Percentiles rank a stretch among this genome's conserved stretches.
Conservation (phyloP, 2,113 vertebrate species). For the Ameiurus melas region DNA sequence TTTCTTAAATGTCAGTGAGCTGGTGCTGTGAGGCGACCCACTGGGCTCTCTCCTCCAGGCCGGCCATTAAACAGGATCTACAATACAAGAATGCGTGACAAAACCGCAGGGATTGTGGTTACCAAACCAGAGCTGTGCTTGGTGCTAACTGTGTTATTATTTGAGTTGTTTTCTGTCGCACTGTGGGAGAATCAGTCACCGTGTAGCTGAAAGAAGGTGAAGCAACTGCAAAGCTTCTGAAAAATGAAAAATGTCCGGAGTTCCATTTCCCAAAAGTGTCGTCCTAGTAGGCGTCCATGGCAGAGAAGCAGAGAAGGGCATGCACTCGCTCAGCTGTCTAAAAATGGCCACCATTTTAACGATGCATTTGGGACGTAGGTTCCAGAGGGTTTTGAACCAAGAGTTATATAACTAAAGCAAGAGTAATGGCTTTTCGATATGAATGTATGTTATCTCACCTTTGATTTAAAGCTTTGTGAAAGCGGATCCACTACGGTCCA, state of each 20-base stretch:
- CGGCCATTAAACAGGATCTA: slow-evolving; percentile 46
- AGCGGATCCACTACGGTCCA: neutral
- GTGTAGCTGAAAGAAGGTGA: neutral
- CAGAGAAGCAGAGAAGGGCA: neutral
- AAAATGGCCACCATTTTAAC: neutral
- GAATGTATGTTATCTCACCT: neutral
- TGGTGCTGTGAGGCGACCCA: slow-evolving; percentile 47
- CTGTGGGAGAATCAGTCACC: slow-evolving; percentile 7
- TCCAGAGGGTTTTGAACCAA: neutral
- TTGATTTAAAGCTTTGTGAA: neutral
- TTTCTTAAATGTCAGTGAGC: slow-evolving; percentile 58
- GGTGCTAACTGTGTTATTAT: slow-evolving; percentile 45
- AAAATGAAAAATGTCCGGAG: slow-evolving; percentile 8
- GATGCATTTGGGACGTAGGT: neutral
- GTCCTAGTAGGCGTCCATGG: neutral
- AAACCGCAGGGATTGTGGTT: slow-evolving; percentile 30
- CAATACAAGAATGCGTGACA: slow-evolving; percentile 25
- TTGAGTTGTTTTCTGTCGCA: slow-evolving; percentile 20
- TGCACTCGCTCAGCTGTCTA: neutral
- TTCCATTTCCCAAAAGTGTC: neutral
- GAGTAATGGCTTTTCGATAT: neutral
- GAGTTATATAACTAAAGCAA: neutral
- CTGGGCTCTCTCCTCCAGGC: slow-evolving; percentile 46
- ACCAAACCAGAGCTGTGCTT: slow-evolving; percentile 29
- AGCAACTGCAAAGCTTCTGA: neutral